phyloP scores from a whole-genome alignment of 2,797 vertebrate genomes.

The Tenualosa thibaudeaui region DNA sequence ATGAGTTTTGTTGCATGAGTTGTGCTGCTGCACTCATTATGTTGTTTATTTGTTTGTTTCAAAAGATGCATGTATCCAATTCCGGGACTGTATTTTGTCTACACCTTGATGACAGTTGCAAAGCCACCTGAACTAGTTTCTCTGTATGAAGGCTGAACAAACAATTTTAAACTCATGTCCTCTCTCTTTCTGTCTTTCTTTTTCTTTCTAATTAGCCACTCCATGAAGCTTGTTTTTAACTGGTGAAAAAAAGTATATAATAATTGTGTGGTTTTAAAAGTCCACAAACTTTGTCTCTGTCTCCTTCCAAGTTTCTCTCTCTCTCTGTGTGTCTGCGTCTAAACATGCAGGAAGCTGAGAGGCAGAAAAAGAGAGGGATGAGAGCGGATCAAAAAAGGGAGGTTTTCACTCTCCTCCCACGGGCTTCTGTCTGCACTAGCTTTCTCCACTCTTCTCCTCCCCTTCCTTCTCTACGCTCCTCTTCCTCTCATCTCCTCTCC shows the following conservation, averaged over 20 bases:
- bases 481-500: conserved; percentile 42
- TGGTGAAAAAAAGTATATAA: too few species aligned
- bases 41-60: background rate
- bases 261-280: too few species aligned
- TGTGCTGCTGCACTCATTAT: background rate
- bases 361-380: conserved; percentile 1
- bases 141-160: background rate
- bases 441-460: conserved; percentile 27
- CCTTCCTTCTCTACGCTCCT: conserved; percentile 26
- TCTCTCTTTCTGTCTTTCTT: conserved; percentile 28
- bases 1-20: background rate
- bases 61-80: background rate
- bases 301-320: background rate
- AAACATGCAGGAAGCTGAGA: background rate
- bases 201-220: conserved; percentile 15
- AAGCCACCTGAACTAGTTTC: background rate
- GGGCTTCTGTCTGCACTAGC: conserved; percentile 30
- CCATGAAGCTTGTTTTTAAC: too few species aligned
- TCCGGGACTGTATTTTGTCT: background rate
- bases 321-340: conserved; percentile 27
- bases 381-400: background rate
- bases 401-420: conserved; percentile 31
- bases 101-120: background rate
- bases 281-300: too few species aligned
- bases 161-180: background rate